Evolutionary conservation across 2,113 vertebrate genomes (phyloP), one percentile per base, ranked within the genome.

Genomic region (Periophthalmodon schlosseri): DNA sequence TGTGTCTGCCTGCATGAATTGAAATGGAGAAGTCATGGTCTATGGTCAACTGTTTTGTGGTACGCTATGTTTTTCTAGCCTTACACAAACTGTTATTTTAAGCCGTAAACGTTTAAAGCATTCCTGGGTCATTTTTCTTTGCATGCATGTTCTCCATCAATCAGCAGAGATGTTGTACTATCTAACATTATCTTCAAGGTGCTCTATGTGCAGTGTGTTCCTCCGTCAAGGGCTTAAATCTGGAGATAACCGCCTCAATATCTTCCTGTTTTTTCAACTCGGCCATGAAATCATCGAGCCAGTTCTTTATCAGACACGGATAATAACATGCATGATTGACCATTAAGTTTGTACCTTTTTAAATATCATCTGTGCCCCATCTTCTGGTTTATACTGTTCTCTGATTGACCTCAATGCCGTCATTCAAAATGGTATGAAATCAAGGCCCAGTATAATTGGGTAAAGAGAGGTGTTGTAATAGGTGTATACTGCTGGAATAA

Each of bases 361-460:
- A n/a, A 58, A 4, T 8, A 57, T 21, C 39, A 9, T 44, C 39
- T 44, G n/a, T 58, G 21, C 21, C 75, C 70, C 80, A 80, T 80
- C 68, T 75, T 60, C 11, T 60, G 18, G 18, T 54, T 54, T 54
- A 15, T 15, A 14, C 21, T 39, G 64, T 77, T 69, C 75, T 47
- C 46, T 36, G 33, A 18, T 8, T 3, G 21, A 39, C 67, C 39
- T 33, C 69, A 71, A 69, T 64, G 57, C 18, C 44, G 50, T 77
- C 82, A 72, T 77, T 65, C 23, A 79, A 86, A 84, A 81, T 73
- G 2, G 76, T 60, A 70, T 39, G 34, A 85, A 86, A 88, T 80
- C 79, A 84, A 60, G 79, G 76, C 70, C 83, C 74, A 47, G 57
- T 85, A 87, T 86, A 84, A 3, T 2, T 4, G 3, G 5, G 18